Evolutionary conservation across 2,888 invertebrate genomes (phyloP).

Genomic region (Pollenia angustigena): DNA sequence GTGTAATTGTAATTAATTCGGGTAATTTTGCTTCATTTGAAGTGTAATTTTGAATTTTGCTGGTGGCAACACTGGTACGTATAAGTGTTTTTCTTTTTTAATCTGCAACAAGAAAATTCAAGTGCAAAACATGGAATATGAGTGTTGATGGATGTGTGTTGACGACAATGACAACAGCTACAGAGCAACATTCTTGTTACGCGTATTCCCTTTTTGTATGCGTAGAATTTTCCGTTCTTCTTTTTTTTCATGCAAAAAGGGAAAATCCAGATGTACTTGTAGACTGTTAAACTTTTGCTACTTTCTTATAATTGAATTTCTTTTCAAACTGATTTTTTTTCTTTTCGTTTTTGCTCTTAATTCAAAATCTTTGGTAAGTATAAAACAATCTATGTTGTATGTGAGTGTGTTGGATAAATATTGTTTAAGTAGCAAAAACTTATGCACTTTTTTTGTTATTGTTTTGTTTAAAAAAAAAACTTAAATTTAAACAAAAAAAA

Average conservation of each 20-base stretch:
- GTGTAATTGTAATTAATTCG: no score
- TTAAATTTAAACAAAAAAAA: constrained; percentile 40
- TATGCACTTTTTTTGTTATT: constrained; percentile 51
- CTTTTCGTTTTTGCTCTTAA: constrained; percentile 42
- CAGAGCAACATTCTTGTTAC: constrained; percentile 35
- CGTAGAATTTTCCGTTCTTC: constrained; percentile 33
- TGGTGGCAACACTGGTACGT: not conserved
- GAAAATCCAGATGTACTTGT: constrained; percentile 65
- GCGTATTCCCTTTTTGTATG: constrained; percentile 25
- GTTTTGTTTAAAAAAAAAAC: constrained; percentile 9
- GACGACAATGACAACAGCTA: constrained; percentile 47
- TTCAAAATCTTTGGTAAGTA: constrained; percentile 59
- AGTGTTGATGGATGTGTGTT: constrained; percentile 65
- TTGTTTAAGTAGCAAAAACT: constrained; percentile 72
- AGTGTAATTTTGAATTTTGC: no score
- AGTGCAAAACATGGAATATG: constrained; percentile 39
- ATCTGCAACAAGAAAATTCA: constrained; percentile 34
- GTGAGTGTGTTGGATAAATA: constrained; percentile 63
- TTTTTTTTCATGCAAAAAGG: constrained; percentile 1
- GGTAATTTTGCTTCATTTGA: no score
- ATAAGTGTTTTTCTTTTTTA: not conserved
- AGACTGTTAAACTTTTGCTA: constrained; percentile 70
- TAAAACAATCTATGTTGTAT: constrained; percentile 41
- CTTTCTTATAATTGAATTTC: constrained; percentile 74
- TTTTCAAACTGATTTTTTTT: constrained; percentile 66